Evolutionary conservation across 1,140 invertebrate species (phyloP).

Genomic region (Agrilus planipennis): DNA sequence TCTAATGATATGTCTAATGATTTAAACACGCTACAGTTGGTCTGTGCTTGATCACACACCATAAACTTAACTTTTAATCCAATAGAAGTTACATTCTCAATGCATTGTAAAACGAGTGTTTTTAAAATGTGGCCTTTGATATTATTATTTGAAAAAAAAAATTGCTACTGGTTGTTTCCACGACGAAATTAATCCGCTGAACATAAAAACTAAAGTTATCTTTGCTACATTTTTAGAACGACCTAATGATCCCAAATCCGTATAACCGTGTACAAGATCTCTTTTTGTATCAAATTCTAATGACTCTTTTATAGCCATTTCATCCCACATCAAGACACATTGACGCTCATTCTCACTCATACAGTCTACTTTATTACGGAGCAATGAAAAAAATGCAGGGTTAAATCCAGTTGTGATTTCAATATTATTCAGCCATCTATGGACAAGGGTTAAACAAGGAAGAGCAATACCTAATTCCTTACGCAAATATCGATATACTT

Average conservation of each 20-base stretch:
- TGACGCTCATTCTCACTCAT: not conserved
- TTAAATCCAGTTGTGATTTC: conserved; percentile 1
- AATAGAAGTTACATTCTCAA: not conserved
- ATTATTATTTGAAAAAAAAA: conserved; percentile 3
- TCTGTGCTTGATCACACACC: conserved; percentile 7
- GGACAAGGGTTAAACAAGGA: not conserved
- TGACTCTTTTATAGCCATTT: conserved; percentile 8
- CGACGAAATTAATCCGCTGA: conserved; percentile 8
- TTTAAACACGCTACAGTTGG: conserved; percentile 7
- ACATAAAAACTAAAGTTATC: conserved; percentile 10
- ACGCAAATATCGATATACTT: not conserved
- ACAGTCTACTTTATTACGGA: not conserved
- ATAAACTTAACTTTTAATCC: conserved; percentile 1
- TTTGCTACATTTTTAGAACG: not conserved
- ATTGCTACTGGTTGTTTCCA: conserved; percentile 10
- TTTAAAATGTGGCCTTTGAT: not conserved
- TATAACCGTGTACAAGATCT: conserved; percentile 11
- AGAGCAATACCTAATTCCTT: conserved; percentile 1
- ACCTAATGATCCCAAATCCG: conserved; percentile 11
- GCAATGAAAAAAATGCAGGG: not conserved
- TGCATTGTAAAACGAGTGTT: not conserved
- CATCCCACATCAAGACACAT: conserved; percentile 4
- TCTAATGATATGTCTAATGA: not conserved
- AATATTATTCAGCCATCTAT: not conserved
- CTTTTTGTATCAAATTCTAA: not conserved